These are phyloP conservation scores for Geococcyx californianus DNA, from an alignment of 2,113 vertebrate genomes.

Conservation along the genomic window DNA sequence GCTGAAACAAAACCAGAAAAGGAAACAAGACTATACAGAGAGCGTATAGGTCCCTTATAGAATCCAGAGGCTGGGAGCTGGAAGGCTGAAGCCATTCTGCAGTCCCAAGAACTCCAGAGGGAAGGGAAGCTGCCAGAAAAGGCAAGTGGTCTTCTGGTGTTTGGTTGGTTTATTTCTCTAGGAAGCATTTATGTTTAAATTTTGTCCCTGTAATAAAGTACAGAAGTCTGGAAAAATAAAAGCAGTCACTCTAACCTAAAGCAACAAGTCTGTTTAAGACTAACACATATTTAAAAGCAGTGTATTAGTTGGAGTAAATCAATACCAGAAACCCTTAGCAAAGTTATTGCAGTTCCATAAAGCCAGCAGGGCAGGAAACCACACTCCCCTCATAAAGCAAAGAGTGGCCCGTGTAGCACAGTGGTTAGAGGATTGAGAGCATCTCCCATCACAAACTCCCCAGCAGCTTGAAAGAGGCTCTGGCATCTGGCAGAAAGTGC, in stretches of 20 bases:
- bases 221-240: background rate
- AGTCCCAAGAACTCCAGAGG: background rate
- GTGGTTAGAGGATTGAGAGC: background rate
- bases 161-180: background rate
- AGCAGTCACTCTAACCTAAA: background rate
- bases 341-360: background rate
- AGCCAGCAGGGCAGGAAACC: background rate
- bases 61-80: background rate
- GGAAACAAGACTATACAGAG: background rate
- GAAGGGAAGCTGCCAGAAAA: background rate
- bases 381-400: background rate
- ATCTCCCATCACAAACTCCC: background rate
- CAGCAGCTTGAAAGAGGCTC: background rate
- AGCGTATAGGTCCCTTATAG: too few relatives aligned
- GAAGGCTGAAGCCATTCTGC: background rate
- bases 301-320: background rate
- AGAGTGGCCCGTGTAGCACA: background rate
- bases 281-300: background rate
- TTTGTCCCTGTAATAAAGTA: background rate
- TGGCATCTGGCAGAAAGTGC: background rate
- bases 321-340: background rate
- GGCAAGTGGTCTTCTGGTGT: background rate
- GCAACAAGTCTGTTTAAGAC: background rate
- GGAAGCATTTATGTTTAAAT: background rate
- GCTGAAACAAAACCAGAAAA: background rate